Evolutionary conservation across 64 coral and sea anemone species (phyloP), one percentile per base, ranked within the genome.

Genomic region (Actinia tenebrosa): DNA sequence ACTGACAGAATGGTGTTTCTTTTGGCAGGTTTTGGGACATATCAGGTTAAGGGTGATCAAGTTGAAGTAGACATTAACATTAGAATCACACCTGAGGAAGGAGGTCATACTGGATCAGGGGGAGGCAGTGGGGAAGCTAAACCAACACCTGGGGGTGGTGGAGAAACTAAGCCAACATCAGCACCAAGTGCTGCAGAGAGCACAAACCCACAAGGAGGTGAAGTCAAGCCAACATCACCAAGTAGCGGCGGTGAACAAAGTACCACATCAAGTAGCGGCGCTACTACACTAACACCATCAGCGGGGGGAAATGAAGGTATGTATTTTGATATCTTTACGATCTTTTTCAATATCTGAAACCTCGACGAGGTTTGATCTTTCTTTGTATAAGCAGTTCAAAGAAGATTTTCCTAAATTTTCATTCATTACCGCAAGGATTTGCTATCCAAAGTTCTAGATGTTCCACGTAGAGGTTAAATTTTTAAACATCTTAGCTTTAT

Each of bases 1-100:
- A 58, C 6, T 58, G 7, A 58, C 7, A 7, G 2, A 58, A 10
- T 9, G 19, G 5, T 22, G 15, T 61, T 20, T 66, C 63, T 10
- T 66, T 80, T 11, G 17, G 9, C 19, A 91, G 89, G 89, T 47
- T 83, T 84, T 15, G 89, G 89, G 1, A 85, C 83, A 20, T 91
- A 91, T 80, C 81, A 91, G 69, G 64, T 91, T 30, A 17, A 52
- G 44, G 37, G 66, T 4, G 89, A 91, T 91, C 64, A 84, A 19
- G 83, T 91, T 10, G 83, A 91, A 22, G 22, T 91, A 19, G 89
- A 86, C 78, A 19, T 91, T 0, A 86, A 77, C 20, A 27, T 91
- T 16, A 91, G 86, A 60, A 91, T 91, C 42, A 78, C 77, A 42
- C 52, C 89, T n/a, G 62, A 14, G 4, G 62, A 16, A 42, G 15